Percentiles rank a stretch among this genome's conserved stretches.
phyloP scores from a whole-genome alignment of 2,888 invertebrate genomes.

The Euphydryas editha region DNA sequence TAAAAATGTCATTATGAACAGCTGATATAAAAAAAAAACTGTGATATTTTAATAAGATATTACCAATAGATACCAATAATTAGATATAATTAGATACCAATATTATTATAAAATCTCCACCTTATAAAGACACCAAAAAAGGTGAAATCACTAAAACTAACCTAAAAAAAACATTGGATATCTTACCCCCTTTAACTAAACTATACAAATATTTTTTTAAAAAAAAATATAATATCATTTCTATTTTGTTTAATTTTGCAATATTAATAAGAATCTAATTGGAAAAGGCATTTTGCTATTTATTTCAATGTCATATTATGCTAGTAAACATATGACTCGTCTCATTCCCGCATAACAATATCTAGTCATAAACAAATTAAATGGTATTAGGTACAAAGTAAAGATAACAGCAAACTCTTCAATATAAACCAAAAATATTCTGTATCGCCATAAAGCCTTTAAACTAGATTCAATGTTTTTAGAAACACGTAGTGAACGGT shows the following conservation, averaged over 20 bases:
- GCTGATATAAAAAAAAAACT: no score
- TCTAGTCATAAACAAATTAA: conserved; percentile 15
- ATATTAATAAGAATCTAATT: neutral
- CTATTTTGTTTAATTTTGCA: no score
- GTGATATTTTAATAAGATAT: no score
- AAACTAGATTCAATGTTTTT: conserved; percentile 51
- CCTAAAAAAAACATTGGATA: no score
- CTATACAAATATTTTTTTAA: no score
- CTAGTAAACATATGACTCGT: conserved; percentile 40
- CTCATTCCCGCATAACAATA: conserved; percentile 15
- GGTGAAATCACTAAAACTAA: no score
- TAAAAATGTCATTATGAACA: no score
- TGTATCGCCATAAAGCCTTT: conserved; percentile 5
- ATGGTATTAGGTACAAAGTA: conserved; percentile 6
- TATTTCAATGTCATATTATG: conserved; percentile 26
- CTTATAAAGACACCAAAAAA: no score
- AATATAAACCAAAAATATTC: conserved; percentile 17
- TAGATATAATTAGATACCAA: no score
- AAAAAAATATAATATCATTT: neutral
- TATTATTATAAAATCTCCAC: no score
- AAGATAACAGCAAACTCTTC: neutral
- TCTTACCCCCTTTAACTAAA: no score
- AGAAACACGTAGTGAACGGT: conserved; percentile 78
- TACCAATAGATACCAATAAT: no score
- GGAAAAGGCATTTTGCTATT: neutral